Conservation (phyloP, 2,888 invertebrate genomes). For the Electrophaes corylata region DNA sequence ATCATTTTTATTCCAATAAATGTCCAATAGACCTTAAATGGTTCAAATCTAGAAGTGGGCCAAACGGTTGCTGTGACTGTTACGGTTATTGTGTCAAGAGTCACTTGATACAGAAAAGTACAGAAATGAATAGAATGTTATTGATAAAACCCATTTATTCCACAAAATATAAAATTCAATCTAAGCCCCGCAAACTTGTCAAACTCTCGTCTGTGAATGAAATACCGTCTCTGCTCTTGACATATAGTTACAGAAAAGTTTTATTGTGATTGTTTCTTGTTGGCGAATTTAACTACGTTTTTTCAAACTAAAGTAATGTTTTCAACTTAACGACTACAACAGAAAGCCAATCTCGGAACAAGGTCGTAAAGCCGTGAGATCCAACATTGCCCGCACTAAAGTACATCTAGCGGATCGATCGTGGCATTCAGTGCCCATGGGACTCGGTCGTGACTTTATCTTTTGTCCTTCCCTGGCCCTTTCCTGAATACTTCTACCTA, state of each 20-base stretch:
- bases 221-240: background rate
- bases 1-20: too few species aligned
- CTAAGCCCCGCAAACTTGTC: background rate
- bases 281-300: conserved; percentile 18
- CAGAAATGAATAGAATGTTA: too few species aligned
- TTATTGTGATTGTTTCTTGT: conserved; percentile 17
- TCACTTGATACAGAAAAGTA: too few species aligned
- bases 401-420: conserved; percentile 29
- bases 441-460: conserved; percentile 44
- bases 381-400: conserved; percentile 28
- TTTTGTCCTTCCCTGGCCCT: conserved; percentile 43
- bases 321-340: conserved; percentile 31
- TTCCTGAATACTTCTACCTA: conserved; percentile 35
- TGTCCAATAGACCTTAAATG: too few species aligned
- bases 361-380: conserved; percentile 33
- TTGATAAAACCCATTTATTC: too few species aligned
- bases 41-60: too few species aligned
- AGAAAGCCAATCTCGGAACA: conserved; percentile 33
- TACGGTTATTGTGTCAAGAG: too few species aligned
- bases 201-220: background rate
- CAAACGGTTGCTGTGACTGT: too few species aligned
- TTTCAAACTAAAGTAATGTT: conserved; percentile 23
- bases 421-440: conserved; percentile 44
- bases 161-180: background rate
- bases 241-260: conserved; percentile 2